These are phyloP conservation scores for Caenorhabditis latens DNA, from an alignment of 1,140 invertebrate genomes.

Conservation along the genomic window DNA sequence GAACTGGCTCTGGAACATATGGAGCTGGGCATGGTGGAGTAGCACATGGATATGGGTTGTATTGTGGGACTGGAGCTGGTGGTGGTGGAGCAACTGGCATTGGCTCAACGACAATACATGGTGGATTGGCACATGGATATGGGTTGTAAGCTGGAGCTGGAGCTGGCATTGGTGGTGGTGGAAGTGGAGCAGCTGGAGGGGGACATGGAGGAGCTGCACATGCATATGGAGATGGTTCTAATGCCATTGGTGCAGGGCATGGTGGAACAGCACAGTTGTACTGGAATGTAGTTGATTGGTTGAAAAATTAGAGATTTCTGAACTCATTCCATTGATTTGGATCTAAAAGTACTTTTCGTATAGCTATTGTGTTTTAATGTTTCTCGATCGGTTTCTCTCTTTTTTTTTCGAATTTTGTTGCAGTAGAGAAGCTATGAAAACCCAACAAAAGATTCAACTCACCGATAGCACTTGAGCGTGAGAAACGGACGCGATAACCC, in stretches of 20 bases:
- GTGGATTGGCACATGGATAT: conserved; percentile 37
- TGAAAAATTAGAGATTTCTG: background rate
- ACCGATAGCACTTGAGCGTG: conserved; percentile 45
- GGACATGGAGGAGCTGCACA: conserved; percentile 51
- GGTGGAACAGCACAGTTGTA: conserved; percentile 20
- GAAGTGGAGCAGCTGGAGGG: conserved; percentile 15
- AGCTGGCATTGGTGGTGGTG: conserved; percentile 44
- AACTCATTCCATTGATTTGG: too few species aligned
- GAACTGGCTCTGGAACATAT: conserved; percentile 58
- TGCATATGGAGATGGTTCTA: conserved; percentile 24
- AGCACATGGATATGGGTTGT: conserved; percentile 31
- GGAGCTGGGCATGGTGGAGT: conserved; percentile 51
- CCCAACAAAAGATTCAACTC: background rate
- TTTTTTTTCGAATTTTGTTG: background rate
- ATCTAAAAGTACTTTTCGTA: background rate
- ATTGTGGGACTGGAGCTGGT: background rate
- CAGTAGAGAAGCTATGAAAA: background rate
- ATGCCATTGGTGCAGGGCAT: background rate
- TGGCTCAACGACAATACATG: conserved; percentile 52
- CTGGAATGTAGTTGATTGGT: background rate
- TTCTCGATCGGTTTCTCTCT: background rate
- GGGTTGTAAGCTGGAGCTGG: conserved; percentile 58
- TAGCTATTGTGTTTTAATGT: background rate
- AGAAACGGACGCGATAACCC: conserved; percentile 31
- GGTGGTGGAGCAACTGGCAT: conserved; percentile 54